phyloP scores from a whole-genome alignment of 1,140 invertebrate genomes.

The Drosophila grimshawi region DNA sequence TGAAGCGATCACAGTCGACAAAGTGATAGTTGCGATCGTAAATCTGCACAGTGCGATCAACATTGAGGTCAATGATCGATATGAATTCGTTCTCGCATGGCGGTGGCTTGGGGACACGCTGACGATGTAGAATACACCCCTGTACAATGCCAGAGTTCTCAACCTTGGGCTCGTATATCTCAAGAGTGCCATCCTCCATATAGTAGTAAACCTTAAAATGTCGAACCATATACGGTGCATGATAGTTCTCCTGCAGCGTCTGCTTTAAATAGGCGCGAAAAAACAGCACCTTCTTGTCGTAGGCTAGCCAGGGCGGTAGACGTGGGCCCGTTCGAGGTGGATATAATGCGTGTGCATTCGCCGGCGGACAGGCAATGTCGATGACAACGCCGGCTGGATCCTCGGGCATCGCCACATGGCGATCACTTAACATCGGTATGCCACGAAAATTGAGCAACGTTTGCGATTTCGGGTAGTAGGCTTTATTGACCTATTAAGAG shows the following conservation, averaged over 20 bases:
- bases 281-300: slow-evolving; percentile 93
- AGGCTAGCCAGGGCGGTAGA: slow-evolving; percentile 92
- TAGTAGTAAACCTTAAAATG: slow-evolving; percentile 94
- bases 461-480: slow-evolving; percentile 85
- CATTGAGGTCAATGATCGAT: slow-evolving; percentile 76
- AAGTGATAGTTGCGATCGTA: slow-evolving; percentile 86
- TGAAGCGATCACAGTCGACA: slow-evolving; percentile 93
- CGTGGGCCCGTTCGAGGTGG: slow-evolving; percentile 89
- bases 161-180: slow-evolving; percentile 89
- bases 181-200: slow-evolving; percentile 96
- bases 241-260: slow-evolving; percentile 89
- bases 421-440: slow-evolving; percentile 84
- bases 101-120: slow-evolving; percentile 69
- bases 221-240: slow-evolving; percentile 89
- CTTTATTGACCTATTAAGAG: slow-evolving; percentile 86
- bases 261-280: slow-evolving; percentile 95
- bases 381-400: slow-evolving; percentile 53
- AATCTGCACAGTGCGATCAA: slow-evolving; percentile 68
- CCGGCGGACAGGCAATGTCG: slow-evolving; percentile 74
- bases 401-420: slow-evolving; percentile 41
- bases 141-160: slow-evolving; percentile 91
- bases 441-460: slow-evolving; percentile 72
- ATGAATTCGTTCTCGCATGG: slow-evolving; percentile 75
- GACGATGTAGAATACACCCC: slow-evolving; percentile 85
- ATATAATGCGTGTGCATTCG: slow-evolving; percentile 87